Evolutionary conservation across 30 jellyfish, hydroid and myxozoan genomes (phyloP).

Genomic region (Phacellophora camtschatica): DNA sequence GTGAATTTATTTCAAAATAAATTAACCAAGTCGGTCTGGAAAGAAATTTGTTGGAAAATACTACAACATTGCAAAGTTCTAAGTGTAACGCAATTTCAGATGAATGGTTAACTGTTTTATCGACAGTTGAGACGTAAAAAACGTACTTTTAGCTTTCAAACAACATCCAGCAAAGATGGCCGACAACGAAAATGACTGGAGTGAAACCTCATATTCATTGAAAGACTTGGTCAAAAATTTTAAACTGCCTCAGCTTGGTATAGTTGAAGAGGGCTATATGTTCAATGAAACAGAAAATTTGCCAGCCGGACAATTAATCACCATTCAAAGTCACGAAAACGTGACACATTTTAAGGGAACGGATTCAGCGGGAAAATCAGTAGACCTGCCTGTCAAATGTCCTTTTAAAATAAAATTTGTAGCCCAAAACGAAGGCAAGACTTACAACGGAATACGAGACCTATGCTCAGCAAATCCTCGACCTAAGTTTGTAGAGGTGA

Average conservation of each 20-base stretch:
- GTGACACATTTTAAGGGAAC: slow-evolving; percentile 69
- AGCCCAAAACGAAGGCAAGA: slow-evolving; percentile 51
- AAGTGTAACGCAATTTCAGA: no score
- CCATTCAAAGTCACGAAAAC: slow-evolving; percentile 68
- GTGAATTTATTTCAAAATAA: no score
- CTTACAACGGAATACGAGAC: slow-evolving; percentile 27
- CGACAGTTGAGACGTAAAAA: background rate
- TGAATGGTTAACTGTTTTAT: no score
- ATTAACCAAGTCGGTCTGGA: no score
- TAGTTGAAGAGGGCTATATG: slow-evolving; percentile 64
- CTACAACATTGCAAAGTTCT: no score
- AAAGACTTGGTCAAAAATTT: slow-evolving; percentile 24
- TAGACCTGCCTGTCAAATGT: slow-evolving; percentile 66
- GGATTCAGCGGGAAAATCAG: slow-evolving; percentile 57
- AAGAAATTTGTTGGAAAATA: no score
- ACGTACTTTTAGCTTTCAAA: background rate
- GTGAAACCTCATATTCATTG: slow-evolving; percentile 17
- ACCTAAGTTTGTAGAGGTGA: slow-evolving; percentile 79
- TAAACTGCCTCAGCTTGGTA: slow-evolving; percentile 28
- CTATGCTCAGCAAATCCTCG: slow-evolving; percentile 65
- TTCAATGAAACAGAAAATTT: slow-evolving; percentile 58
- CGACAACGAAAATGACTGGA: slow-evolving; percentile 1
- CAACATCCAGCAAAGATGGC: background rate
- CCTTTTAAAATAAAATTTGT: slow-evolving; percentile 60
- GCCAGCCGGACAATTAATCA: slow-evolving; percentile 60